A percentile compares a stretch with the other conserved stretches of the same genome.
phyloP scores from a whole-genome alignment of 1,140 invertebrate genomes.

The Saccostrea cuccullata region DNA sequence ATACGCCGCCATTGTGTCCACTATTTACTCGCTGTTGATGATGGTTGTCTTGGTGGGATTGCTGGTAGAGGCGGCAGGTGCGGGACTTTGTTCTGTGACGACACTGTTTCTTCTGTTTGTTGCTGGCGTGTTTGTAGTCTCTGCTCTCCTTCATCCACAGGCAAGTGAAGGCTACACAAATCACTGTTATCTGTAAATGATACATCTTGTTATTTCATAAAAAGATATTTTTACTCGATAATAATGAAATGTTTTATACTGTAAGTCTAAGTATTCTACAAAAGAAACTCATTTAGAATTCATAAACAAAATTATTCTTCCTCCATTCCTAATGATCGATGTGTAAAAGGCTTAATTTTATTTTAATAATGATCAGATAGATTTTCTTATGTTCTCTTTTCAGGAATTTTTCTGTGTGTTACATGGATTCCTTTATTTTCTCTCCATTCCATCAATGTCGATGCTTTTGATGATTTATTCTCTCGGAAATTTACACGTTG shows the following conservation, averaged over 20 bases:
- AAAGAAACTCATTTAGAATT: too few relatives aligned
- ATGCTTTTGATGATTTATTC: slow-evolving; percentile 94
- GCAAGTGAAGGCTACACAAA: slow-evolving; percentile 43
- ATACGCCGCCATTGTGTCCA: slow-evolving; percentile 73
- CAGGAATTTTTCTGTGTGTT: slow-evolving; percentile 88
- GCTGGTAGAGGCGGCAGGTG: slow-evolving; percentile 69
- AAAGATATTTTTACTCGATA: too few relatives aligned
- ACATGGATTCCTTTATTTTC: slow-evolving; percentile 90
- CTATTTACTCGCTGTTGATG: slow-evolving; percentile 75
- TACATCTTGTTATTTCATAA: too few relatives aligned
- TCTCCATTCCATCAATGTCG: slow-evolving; percentile 96
- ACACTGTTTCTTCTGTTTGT: slow-evolving; percentile 74
- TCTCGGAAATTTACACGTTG: slow-evolving; percentile 92
- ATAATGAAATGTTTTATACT: too few relatives aligned
- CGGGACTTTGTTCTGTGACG: slow-evolving; percentile 73
- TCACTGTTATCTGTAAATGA: too few relatives aligned
- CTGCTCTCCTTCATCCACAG: slow-evolving; percentile 89
- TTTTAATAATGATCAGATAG: too few relatives aligned
- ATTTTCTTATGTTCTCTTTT: background rate
- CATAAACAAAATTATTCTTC: too few relatives aligned
- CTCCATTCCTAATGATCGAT: too few relatives aligned
- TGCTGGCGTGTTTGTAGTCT: slow-evolving; percentile 81
- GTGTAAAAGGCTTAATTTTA: too few relatives aligned
- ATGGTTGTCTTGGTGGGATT: slow-evolving; percentile 77
- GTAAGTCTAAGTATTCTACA: too few relatives aligned